These are phyloP conservation scores for Meteorus cinctellus DNA, from an alignment of 2,888 invertebrate genomes.

Conservation along the genomic window DNA sequence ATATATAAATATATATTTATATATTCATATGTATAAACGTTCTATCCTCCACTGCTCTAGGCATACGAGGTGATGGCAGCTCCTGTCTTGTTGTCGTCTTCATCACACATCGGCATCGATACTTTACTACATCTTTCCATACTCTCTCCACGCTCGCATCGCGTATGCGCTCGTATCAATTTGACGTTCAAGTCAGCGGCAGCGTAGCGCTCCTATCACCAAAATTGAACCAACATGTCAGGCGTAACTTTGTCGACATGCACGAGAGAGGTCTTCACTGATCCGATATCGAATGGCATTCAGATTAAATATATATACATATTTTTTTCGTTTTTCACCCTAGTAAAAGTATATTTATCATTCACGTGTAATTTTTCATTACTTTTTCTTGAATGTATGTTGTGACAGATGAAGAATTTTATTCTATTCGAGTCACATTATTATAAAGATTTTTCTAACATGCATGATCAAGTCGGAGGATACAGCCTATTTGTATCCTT, in stretches of 20 bases:
- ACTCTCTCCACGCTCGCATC: constrained; percentile 42
- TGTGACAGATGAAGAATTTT: too few relatives aligned
- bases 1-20: too few relatives aligned
- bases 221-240: constrained; percentile 42
- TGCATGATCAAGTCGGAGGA: too few relatives aligned
- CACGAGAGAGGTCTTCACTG: constrained; percentile 17
- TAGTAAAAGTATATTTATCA: too few relatives aligned
- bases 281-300: constrained; percentile 40
- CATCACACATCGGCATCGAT: constrained; percentile 13
- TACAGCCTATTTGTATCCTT: too few relatives aligned
- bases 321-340: constrained; percentile 5
- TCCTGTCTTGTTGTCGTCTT: constrained; percentile 26
- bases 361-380: too few relatives aligned
- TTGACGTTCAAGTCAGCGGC: constrained; percentile 52
- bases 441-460: too few relatives aligned
- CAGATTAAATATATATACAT: constrained; percentile 36
- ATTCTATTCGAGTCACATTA: too few relatives aligned
- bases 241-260: constrained; percentile 41
- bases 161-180: constrained; percentile 53
- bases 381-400: too few relatives aligned
- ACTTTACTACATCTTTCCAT: constrained; percentile 43
- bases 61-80: neutral
- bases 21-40: neutral
- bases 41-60: neutral
- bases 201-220: constrained; percentile 46